Evolutionary conservation across 2,888 invertebrate genomes (phyloP).

Genomic region (Andrena haemorrhoa): DNA sequence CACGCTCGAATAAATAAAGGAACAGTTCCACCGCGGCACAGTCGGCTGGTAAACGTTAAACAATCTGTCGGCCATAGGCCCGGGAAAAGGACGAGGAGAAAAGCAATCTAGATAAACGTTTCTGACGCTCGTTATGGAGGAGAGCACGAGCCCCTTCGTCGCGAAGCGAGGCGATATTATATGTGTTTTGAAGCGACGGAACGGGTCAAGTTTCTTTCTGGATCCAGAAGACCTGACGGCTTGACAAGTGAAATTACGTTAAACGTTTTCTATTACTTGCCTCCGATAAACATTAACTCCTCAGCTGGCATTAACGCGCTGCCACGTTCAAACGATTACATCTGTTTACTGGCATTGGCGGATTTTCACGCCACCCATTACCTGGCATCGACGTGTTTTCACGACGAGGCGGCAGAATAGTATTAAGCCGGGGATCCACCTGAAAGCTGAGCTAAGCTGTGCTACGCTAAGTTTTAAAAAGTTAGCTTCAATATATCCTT

Average conservation of each 20-base stretch:
- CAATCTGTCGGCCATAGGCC: slow-evolving; percentile 29
- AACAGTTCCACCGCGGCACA: slow-evolving; percentile 22
- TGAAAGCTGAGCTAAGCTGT: no score
- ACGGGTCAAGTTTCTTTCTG: background rate
- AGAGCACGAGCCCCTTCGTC: slow-evolving; percentile 14
- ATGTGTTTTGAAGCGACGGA: background rate
- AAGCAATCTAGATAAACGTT: slow-evolving; percentile 51
- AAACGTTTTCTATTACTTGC: background rate
- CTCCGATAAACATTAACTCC: background rate
- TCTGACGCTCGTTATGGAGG: slow-evolving; percentile 31
- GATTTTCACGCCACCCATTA: no score
- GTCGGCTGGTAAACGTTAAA: slow-evolving; percentile 50
- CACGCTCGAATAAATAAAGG: slow-evolving; percentile 54
- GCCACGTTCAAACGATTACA: no score
- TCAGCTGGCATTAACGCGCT: no score
- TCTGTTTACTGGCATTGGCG: no score
- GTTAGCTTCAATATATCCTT: no score
- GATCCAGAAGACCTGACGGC: background rate
- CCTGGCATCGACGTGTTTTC: no score
- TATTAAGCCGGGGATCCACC: no score
- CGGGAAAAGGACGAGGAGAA: slow-evolving; percentile 10
- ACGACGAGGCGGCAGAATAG: no score
- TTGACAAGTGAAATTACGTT: background rate
- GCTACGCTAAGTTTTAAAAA: no score
- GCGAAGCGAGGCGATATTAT: background rate